phyloP scores from a whole-genome alignment of 2,113 vertebrate species.

The Pseudois nayaur region DNA sequence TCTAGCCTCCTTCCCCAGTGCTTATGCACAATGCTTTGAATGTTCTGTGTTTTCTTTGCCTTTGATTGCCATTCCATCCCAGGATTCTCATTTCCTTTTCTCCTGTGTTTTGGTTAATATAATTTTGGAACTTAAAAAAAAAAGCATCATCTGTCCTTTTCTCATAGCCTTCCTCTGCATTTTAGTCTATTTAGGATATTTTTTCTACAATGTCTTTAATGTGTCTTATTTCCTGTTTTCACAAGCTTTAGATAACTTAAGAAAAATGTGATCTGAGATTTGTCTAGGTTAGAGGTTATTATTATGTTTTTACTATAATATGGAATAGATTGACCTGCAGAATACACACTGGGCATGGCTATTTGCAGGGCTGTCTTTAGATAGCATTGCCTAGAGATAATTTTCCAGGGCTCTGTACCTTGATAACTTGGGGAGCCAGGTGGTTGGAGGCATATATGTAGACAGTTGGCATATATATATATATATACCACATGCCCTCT shows the following conservation, averaged over 20 bases:
- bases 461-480: neutral
- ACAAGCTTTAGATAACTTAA: constrained; percentile 34
- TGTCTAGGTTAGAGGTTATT: neutral
- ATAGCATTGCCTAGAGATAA: neutral
- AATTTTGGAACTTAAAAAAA: constrained; percentile 16
- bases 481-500: neutral
- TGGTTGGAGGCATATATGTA: neutral
- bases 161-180: constrained; percentile 41
- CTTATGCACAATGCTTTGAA: neutral
- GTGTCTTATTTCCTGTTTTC: constrained; percentile 48
- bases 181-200: constrained; percentile 52
- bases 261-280: neutral
- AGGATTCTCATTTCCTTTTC: constrained; percentile 47
- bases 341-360: neutral
- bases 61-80: constrained; percentile 17
- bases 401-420: neutral
- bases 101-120: constrained; percentile 28
- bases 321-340: neutral
- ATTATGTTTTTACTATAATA: neutral
- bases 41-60: constrained; percentile 36
- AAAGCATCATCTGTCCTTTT: constrained; percentile 25
- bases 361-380: neutral
- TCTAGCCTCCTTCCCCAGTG: neutral
- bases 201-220: constrained; percentile 17
- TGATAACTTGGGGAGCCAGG: neutral